Base-by-base conservation (phyloP, 1,140 invertebrate genomes). In the Propsilocerus akamusi region DNA sequence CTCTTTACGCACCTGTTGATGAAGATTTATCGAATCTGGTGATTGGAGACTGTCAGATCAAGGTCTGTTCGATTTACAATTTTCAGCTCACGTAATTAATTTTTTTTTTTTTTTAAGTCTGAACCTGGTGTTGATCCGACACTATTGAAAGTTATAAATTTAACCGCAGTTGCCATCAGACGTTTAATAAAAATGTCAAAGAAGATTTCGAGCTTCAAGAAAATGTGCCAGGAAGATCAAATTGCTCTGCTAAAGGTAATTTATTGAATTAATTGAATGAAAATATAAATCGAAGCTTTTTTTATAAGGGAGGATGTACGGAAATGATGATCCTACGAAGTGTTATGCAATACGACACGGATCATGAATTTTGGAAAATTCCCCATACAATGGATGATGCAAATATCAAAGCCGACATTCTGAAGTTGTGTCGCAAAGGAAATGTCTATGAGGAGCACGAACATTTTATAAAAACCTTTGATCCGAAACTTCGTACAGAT, bases 251-350 rank as follows among this genome's bases (percentile, higher is more conserved):
- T 94, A 0, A 94, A 96, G 68, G 46, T 47, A 47, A 25, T 1
- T 25, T 17, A 23, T 11, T 46, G 2, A 47, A 17, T 47, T 47
- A 0, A 10, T 7, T 17, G 1, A 22, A 6, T 37, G 14, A 41
- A 17, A 41, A 41, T 17, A 17, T 41, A 41, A 20, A 6, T 41
- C n/a, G 8, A 41, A 1, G 8, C 5, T 6, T 20, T 20, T 20
- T 17, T 20, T 41, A 20, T 17, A 8, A 41, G 34, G 68, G 68
- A 2, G 80, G 82, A 0, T 89, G 85, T 53, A 89, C 85, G 49
- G 87, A 95, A 69, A 87, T 96, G 76, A 86, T 95, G 82, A 83
- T 94, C 26, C 70, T 95, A 17, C 71, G 88, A 25, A 88, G 88
- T 52, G 86, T 83, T 0, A 82, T 90, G 68, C 85, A 81, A 32